Conservation (phyloP, 2,888 invertebrate species). For the Ochlodes sylvanus region DNA sequence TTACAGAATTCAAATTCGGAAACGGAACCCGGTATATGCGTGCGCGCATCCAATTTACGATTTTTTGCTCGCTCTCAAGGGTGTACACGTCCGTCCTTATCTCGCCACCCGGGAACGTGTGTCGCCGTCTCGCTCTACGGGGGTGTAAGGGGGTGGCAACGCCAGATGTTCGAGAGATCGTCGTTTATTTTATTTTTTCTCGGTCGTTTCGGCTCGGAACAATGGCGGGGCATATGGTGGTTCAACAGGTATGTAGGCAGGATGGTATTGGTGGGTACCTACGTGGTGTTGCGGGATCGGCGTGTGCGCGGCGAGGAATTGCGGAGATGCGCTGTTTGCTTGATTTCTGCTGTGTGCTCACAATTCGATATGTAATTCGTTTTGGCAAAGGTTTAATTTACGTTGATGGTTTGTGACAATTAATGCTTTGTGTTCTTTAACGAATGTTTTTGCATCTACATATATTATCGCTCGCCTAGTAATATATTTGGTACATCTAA, state of each 20-base stretch:
- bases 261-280: neutral
- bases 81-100: constrained; percentile 48
- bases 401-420: too few relatives aligned
- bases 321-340: too few relatives aligned
- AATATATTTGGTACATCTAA: too few relatives aligned
- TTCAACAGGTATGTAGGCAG: constrained; percentile 54
- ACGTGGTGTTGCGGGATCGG: constrained; percentile 11
- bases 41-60: constrained; percentile 59
- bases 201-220: constrained; percentile 58
- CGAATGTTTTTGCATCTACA: too few relatives aligned
- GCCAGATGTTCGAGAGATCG: constrained; percentile 64
- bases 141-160: constrained; percentile 62
- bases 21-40: constrained; percentile 61
- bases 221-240: constrained; percentile 61
- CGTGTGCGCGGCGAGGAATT: constrained; percentile 1
- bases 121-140: constrained; percentile 52
- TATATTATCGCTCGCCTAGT: too few relatives aligned
- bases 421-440: too few relatives aligned
- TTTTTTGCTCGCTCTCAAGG: constrained; percentile 52
- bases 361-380: too few relatives aligned
- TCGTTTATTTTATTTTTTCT: constrained; percentile 52
- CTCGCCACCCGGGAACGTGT: constrained; percentile 27
- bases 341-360: too few relatives aligned
- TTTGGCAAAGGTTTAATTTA: too few relatives aligned
- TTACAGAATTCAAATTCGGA: constrained; percentile 57